Conservation (phyloP, 2,797 vertebrate species). For the Cuculus canorus region DNA sequence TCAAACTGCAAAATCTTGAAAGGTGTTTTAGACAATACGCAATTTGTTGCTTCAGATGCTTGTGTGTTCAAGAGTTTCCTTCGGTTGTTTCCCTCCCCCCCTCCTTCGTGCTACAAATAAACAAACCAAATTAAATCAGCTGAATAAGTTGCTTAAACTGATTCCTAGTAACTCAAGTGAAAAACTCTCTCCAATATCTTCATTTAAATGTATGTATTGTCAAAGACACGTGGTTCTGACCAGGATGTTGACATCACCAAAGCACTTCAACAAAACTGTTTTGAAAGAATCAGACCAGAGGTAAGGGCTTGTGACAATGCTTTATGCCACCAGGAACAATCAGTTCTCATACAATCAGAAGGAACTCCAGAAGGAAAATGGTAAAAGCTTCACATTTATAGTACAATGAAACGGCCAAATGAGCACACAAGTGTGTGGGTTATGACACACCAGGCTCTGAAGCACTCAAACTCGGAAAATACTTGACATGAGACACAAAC, state of each 20-base stretch:
- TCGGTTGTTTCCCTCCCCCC: neutral
- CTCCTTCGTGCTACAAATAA: neutral
- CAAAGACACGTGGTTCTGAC: neutral
- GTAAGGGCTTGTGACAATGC: neutral
- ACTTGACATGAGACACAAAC: neutral
- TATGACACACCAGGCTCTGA: neutral
- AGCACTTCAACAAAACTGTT: neutral
- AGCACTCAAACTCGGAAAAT: neutral
- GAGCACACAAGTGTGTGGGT: neutral
- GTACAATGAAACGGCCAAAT: neutral
- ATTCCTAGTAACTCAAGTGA: neutral
- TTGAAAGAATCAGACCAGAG: neutral
- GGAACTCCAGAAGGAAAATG: neutral
- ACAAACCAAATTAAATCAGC: neutral
- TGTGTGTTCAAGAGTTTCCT: neutral
- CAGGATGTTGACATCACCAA: neutral
- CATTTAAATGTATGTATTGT: neutral
- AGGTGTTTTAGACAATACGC: neutral
- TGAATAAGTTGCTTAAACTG: neutral
- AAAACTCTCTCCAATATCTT: neutral
- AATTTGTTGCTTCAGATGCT: neutral
- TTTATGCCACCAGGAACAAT: neutral
- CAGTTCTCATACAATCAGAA: neutral
- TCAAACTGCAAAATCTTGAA: neutral
- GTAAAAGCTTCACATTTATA: neutral